phyloP scores from a whole-genome alignment of 2,113 vertebrate genomes.

The Corythaixoides concolor region DNA sequence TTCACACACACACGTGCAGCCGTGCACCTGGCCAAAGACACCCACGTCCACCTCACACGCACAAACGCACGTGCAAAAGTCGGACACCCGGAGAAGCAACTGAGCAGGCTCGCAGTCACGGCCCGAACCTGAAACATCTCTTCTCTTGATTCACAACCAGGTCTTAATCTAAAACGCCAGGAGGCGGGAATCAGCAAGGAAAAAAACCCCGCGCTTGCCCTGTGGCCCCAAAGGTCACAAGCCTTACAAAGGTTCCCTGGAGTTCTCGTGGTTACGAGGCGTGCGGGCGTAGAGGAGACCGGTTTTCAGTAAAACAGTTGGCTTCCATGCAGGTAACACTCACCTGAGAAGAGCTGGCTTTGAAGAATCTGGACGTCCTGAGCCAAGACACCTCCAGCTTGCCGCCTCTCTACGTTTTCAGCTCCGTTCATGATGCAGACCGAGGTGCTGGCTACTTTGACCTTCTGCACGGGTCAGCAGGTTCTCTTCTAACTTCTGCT shows the following conservation, averaged over 20 bases:
- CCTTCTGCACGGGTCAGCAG: neutral
- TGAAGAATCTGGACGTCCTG: neutral
- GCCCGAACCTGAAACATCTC: neutral
- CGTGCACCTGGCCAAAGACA: neutral
- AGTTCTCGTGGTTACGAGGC: neutral
- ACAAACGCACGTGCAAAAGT: accelerated
- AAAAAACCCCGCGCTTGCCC: neutral
- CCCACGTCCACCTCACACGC: neutral
- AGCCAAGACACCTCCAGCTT: neutral
- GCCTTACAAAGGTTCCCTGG: neutral
- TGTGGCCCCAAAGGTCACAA: accelerated
- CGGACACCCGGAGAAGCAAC: neutral
- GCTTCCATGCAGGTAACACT: neutral
- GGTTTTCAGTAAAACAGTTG: neutral
- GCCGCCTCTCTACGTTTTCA: neutral
- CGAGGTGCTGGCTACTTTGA: neutral
- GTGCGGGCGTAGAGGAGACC: neutral
- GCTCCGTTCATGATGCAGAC: neutral
- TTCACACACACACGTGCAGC: neutral
- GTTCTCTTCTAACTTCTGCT: neutral
- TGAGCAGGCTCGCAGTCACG: accelerated
- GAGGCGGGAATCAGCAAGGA: neutral
- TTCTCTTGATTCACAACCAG: neutral
- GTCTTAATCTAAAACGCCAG: neutral
- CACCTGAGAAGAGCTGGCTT: neutral